Percentiles rank a stretch among this genome's conserved stretches.
These are phyloP conservation scores for Mirounga angustirostris DNA, from an alignment of 2,113 vertebrate species.

Conservation along the genomic window DNA sequence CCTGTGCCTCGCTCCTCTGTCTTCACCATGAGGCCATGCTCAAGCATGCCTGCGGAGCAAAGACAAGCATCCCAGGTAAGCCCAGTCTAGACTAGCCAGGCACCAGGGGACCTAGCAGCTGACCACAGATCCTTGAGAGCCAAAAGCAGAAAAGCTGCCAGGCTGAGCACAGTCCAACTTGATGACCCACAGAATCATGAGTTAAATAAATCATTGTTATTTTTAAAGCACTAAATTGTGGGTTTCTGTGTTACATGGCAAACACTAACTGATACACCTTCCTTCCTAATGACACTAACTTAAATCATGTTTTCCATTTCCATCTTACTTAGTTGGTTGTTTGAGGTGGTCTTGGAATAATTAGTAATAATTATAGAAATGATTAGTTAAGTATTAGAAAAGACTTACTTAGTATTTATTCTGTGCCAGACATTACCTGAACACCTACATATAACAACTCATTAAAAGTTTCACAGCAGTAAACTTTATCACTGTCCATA, in stretches of 20 bases:
- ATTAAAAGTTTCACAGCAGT: background rate
- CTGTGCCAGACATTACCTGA: background rate
- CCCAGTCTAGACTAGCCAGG: background rate
- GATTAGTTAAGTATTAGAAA: background rate
- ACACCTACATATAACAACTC: background rate
- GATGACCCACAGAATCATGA: background rate
- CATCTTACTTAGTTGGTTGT: background rate
- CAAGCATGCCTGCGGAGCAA: background rate
- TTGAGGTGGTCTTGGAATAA: background rate
- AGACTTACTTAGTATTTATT: background rate
- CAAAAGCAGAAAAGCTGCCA: background rate
- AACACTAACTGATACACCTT: background rate
- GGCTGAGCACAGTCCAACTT: background rate
- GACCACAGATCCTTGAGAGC: background rate
- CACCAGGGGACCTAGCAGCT: background rate
- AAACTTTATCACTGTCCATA: background rate
- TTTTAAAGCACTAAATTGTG: background rate
- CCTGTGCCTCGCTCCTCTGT: background rate
- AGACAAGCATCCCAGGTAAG: background rate
- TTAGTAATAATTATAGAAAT: background rate
- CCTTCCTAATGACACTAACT: background rate
- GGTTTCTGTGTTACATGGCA: background rate
- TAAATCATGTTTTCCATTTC: background rate
- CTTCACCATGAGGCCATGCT: background rate
- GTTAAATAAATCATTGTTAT: background rate